Base-by-base conservation (phyloP, 2,797 vertebrate genomes). In the Alauda arvensis region DNA sequence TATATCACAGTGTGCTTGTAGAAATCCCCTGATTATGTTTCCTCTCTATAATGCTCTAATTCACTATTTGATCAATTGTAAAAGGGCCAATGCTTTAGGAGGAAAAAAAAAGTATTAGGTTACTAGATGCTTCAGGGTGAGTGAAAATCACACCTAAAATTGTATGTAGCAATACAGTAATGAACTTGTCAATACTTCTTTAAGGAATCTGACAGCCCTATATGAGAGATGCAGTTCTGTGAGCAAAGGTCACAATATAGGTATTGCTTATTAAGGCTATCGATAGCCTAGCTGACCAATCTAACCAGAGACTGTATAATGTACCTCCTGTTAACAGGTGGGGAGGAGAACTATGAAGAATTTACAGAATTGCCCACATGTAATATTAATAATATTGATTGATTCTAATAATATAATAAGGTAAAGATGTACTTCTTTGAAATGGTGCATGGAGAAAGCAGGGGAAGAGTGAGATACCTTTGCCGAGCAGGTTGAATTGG, bases 381-480 rank as follows among this genome's bases (percentile, higher is more conserved):
- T 96, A 96, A 96, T 96, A 96, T 97, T 97, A 95, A 97, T 97
- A 95, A 90, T 93, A 97, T 96, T 95, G 96, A 96, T 96, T 95
- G 78, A 65, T 93, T 95, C 96, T 96, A 96, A 97, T 94, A 96
- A 96, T 97, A 96, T 78, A 89, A 46, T 55, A 93, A 96, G 81
- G 90, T 69, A 48, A 94, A 78, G 85, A 91, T 39, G 29, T 34
- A 42, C 63, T 94, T 83, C 82, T 93, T 90, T 89, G 90, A 92
- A 92, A 92, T 39, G 49, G 39, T 19, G 65, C 56, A 48, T 61
- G 68, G 68, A 71, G n/a, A 25, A 48, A 2, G 5, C 17, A 12
- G 4, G 3, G 17, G 4, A 46, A 65, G 37, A 52, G 23, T 4
- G 24, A 82, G 46, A 57, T 72, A 77, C 59, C 71, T 91, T 57